phyloP scores from a whole-genome alignment of 92 coral and sea anemone genomes.

The Phenganax stokvisi region DNA sequence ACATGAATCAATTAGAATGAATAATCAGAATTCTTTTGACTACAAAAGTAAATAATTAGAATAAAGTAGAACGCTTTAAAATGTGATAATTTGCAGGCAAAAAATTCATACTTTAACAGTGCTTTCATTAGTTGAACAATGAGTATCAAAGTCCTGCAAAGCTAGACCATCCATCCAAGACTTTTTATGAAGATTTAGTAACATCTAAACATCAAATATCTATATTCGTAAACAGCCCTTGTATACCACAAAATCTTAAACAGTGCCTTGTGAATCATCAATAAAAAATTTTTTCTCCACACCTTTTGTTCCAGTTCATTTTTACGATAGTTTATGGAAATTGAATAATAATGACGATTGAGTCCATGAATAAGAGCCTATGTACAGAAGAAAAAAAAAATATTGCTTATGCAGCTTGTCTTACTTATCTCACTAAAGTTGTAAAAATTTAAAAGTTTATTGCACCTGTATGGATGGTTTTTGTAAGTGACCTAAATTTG shows the following conservation, averaged over 20 bases:
- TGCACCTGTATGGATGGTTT: conserved; percentile 96
- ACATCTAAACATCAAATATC: conserved; percentile 52
- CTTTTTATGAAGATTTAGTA: conserved; percentile 84
- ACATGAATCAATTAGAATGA: not conserved
- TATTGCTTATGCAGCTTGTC: too few relatives aligned
- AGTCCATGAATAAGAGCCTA: conserved; percentile 92
- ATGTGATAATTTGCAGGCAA: too few relatives aligned
- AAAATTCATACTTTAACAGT: conserved; percentile 63
- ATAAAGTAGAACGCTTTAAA: not conserved
- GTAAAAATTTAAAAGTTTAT: not conserved
- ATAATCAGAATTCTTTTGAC: not conserved
- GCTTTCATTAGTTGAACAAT: conserved; percentile 73
- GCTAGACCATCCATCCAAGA: conserved; percentile 99
- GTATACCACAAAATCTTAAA: not conserved
- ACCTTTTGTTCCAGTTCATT: conserved; percentile 97
- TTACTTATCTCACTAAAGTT: too few relatives aligned
- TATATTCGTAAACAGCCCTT: not conserved
- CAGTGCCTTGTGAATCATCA: not conserved
- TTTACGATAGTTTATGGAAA: conserved; percentile 91
- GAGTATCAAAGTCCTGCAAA: conserved; percentile 79
- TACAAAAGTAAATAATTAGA: not conserved
- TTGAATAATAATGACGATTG: conserved; percentile 93
- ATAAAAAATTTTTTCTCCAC: not conserved
- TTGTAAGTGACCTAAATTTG: conserved; percentile 94
- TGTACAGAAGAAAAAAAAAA: not conserved